phyloP scores from a whole-genome alignment of 2,113 vertebrate species.

The Hippocampus comes region DNA sequence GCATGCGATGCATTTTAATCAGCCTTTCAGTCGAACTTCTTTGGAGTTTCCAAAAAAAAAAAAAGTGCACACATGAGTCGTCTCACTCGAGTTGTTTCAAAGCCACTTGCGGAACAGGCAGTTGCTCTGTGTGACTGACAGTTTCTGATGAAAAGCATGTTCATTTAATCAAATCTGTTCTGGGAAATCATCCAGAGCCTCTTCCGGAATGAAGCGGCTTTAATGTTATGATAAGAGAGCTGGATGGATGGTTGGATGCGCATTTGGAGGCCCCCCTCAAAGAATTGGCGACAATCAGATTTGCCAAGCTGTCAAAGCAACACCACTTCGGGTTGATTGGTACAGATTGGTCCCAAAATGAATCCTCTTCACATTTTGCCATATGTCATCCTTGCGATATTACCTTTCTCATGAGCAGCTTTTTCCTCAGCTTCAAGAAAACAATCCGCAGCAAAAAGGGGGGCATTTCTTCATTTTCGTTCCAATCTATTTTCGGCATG shows the following conservation, averaged over 20 bases:
- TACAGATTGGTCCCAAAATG: not conserved
- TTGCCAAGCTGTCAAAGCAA: not conserved
- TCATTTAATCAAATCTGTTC: conserved; percentile 7
- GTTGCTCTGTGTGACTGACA: not conserved
- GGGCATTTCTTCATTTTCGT: not conserved
- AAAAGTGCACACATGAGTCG: not conserved
- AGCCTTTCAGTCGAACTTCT: not conserved
- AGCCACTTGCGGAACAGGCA: conserved; percentile 6
- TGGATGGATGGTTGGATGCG: not conserved
- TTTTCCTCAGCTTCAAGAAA: not conserved
- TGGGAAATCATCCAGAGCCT: conserved; percentile 3
- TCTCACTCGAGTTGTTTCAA: not conserved
- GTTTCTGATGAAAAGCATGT: conserved; percentile 8
- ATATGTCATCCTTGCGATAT: not conserved
- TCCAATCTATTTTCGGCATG: not conserved
- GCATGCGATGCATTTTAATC: not conserved
- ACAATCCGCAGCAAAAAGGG: no score
- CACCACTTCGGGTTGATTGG: not conserved
- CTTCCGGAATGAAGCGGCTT: not conserved
- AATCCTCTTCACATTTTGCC: not conserved
- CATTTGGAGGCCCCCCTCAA: conserved; percentile 1
- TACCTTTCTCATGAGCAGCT: not conserved
- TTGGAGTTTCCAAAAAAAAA: not conserved
- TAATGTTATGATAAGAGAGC: conserved; percentile 1
- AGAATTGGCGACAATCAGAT: not conserved